phyloP scores from a whole-genome alignment of 2,797 vertebrate genomes.

The Leptoclinus maculatus region DNA sequence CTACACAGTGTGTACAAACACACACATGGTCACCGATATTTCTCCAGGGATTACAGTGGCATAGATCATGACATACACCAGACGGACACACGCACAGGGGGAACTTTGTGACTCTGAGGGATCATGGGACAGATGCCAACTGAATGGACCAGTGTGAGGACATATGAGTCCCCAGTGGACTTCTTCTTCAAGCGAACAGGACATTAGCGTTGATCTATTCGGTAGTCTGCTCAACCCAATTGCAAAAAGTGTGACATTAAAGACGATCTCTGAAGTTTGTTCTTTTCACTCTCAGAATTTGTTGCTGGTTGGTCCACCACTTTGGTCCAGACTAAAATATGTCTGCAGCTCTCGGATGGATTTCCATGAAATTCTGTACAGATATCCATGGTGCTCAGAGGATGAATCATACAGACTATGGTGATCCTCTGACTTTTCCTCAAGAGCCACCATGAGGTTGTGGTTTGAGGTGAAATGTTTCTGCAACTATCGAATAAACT shows the following conservation, averaged over 20 bases:
- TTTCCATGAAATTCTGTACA: neutral
- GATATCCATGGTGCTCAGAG: neutral
- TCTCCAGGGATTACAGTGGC: slow-evolving; percentile 34
- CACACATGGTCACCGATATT: slow-evolving; percentile 26
- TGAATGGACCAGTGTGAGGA: slow-evolving; percentile 61
- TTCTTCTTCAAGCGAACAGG: slow-evolving; percentile 26
- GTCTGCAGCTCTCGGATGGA: neutral
- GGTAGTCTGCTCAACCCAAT: neutral
- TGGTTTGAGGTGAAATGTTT: neutral
- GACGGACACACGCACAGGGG: slow-evolving; percentile 44
- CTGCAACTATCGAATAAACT: neutral
- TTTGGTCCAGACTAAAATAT: neutral
- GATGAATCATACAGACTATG: neutral
- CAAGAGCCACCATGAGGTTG: neutral
- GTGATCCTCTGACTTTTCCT: neutral
- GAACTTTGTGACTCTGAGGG: slow-evolving; percentile 61
- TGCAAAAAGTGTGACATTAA: neutral
- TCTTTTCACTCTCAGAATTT: neutral
- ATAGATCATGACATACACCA: slow-evolving; percentile 43
- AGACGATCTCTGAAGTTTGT: neutral
- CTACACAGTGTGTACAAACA: slow-evolving; percentile 6
- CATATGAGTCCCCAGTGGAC: slow-evolving; percentile 53
- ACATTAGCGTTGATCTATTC: slow-evolving; percentile 17
- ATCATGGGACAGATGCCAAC: slow-evolving; percentile 67
- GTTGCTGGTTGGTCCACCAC: neutral